These are phyloP conservation scores for Lordiphosa collinella DNA, from an alignment of 1,140 invertebrate species.

Conservation along the genomic window DNA sequence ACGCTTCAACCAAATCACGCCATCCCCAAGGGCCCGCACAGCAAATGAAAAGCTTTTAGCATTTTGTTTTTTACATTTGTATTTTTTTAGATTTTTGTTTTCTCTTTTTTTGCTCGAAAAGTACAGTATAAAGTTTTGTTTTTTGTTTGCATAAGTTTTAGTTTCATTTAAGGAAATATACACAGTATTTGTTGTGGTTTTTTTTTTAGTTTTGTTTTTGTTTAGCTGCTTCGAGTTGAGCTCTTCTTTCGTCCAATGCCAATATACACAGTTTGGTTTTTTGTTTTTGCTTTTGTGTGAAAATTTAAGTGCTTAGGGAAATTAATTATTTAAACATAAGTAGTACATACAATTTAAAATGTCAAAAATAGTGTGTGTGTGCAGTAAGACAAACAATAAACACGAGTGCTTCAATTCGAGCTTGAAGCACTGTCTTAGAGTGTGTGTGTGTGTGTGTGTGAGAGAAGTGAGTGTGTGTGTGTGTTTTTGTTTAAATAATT, in stretches of 20 bases:
- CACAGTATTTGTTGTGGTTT: conserved; percentile 62
- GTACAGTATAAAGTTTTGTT: conserved; percentile 37
- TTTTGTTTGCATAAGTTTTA: conserved; percentile 36
- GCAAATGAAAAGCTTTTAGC: conserved; percentile 58
- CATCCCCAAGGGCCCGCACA: conserved; percentile 24
- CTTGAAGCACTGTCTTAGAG: background rate
- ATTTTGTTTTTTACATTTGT: conserved; percentile 56
- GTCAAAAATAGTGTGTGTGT: conserved; percentile 12
- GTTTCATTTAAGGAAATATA: conserved; percentile 66
- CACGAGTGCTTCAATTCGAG: background rate
- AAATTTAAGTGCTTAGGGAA: conserved; percentile 19
- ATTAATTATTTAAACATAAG: conserved; percentile 19
- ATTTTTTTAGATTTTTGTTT: conserved; percentile 33
- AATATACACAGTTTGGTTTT: conserved; percentile 60
- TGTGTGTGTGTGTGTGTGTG: conserved; percentile 12
- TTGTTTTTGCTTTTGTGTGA: conserved; percentile 37
- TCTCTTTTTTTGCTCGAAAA: conserved; percentile 28
- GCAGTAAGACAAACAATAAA: conserved; percentile 26
- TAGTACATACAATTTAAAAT: conserved; percentile 42
- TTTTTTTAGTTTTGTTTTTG: conserved; percentile 28
- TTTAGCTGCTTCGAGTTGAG: conserved; percentile 35
- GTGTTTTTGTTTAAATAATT: conserved; percentile 56
- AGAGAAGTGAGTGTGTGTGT: conserved; percentile 18
- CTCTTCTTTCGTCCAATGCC: conserved; percentile 13
- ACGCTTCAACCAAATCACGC: conserved; percentile 36